Evolutionary conservation across 1,140 invertebrate species (phyloP).

Genomic region (Drosophila littoralis): DNA sequence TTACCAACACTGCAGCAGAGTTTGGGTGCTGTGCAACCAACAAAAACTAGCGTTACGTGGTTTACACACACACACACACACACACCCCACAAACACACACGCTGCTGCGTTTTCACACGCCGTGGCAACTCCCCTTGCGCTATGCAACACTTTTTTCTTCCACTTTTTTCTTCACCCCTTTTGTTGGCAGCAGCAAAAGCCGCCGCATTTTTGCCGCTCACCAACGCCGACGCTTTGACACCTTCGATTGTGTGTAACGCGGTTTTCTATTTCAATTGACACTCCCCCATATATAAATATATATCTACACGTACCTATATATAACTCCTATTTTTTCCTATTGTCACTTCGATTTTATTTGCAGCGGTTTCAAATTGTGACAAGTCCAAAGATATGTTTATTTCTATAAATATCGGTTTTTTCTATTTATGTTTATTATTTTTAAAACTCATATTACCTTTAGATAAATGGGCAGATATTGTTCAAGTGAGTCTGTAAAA

Average conservation of each 20-base stretch:
- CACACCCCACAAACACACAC: constrained; percentile 21
- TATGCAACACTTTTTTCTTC: constrained; percentile 67
- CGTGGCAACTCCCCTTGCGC: constrained; percentile 73
- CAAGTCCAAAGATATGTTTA: constrained; percentile 21
- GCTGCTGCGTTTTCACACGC: constrained; percentile 61
- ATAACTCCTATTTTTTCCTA: constrained; percentile 48
- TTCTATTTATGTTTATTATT: background rate
- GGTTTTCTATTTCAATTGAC: constrained; percentile 81
- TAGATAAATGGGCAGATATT: constrained; percentile 7
- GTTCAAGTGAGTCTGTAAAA: constrained; percentile 6
- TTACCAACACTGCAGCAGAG: constrained; percentile 2
- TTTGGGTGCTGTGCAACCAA: constrained; percentile 16
- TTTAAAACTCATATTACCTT: constrained; percentile 24
- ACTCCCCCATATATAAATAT: constrained; percentile 40
- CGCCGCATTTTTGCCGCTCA: constrained; percentile 63
- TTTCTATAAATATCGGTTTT: background rate
- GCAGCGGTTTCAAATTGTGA: constrained; percentile 19
- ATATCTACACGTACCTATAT: background rate
- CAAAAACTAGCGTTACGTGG: constrained; percentile 57
- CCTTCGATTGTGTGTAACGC: constrained; percentile 73
- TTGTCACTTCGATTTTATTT: constrained; percentile 24
- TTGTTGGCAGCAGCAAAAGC: constrained; percentile 63
- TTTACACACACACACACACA: constrained; percentile 25
- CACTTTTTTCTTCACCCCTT: constrained; percentile 12
- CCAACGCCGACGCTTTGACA: constrained; percentile 67